Base-by-base conservation (phyloP, 1,140 invertebrate genomes). In the Zaprionus ornatus region DNA sequence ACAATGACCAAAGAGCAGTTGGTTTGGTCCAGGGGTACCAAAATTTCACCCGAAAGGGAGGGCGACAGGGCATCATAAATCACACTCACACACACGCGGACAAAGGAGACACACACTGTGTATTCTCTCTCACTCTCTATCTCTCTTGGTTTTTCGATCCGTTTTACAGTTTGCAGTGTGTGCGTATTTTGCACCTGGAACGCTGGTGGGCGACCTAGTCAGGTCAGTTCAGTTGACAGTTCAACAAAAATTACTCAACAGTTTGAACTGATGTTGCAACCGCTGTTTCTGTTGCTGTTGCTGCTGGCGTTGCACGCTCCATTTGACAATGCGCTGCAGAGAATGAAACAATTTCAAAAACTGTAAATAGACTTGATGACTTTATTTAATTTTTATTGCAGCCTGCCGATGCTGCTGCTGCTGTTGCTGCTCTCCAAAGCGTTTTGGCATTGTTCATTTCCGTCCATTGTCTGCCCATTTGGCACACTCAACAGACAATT, bases 331-430 rank as follows among this genome's bases (percentile, higher is more conserved):
- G 67, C 52, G 63, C 59, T 27, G 35, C 45, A 25, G 21, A 70
- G 73, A 80, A 83, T 77, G 80, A 83, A 73, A 74, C 73, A 75
- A 84, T 90, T 84, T 88, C 62, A 57, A 82, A 86, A 87, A 79
- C 73, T 82, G 79, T 87, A 82, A 83, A 87, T 81, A 79, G 81
- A 72, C 79, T 79, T 79, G 85, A 88, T 88, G 85, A 88, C 85
- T 88, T 88, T 90, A 88, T 88, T 88, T 88, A 85, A 79, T 90
- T 88, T 88, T 88, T 90, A 88, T 88, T 90, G 82, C 83, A 82
- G 81, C 9, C 45, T 50, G 40, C n/a, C 17, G n/a, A 79, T 86
- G 19, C 45, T 50, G 40, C 40, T 45, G 15, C 37, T n/a, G 37
- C 35, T 37, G 12, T 0, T 15, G 4, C 17, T 17, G 13, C 45